These are phyloP conservation scores for Caenorhabditis wallacei DNA, from an alignment of 2,888 invertebrate genomes.

Conservation along the genomic window DNA sequence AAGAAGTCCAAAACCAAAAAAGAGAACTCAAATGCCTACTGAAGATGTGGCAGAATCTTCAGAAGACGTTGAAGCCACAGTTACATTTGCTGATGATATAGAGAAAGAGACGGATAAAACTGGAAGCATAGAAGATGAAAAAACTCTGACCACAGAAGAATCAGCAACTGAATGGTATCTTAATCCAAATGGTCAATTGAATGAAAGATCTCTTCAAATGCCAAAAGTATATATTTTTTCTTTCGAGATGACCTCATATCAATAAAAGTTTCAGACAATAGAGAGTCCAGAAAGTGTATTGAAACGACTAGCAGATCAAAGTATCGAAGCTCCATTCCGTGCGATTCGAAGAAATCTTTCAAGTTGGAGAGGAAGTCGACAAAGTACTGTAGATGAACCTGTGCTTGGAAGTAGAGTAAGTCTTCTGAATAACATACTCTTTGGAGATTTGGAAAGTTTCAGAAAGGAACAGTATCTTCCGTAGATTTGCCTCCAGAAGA, in stretches of 20 bases:
- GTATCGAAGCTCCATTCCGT: constrained; percentile 67
- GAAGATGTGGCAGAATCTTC: neutral
- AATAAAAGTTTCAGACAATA: constrained; percentile 53
- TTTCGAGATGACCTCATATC: too few species aligned
- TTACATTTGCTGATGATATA: constrained; percentile 2
- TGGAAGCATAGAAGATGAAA: constrained; percentile 13
- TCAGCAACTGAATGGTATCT: constrained; percentile 78
- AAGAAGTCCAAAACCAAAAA: constrained; percentile 57
- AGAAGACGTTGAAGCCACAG: neutral
- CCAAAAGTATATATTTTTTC: constrained; percentile 61
- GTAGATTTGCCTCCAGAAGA: constrained; percentile 66
- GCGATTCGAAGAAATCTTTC: constrained; percentile 64
- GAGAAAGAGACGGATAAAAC: constrained; percentile 14
- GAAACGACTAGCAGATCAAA: constrained; percentile 63
- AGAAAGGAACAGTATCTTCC: constrained; percentile 61
- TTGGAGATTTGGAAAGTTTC: constrained; percentile 9
- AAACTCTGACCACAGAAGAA: constrained; percentile 23
- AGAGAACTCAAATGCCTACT: constrained; percentile 24
- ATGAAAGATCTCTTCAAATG: constrained; percentile 77
- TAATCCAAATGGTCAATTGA: constrained; percentile 77
- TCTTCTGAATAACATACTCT: neutral
- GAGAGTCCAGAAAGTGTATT: constrained; percentile 67
- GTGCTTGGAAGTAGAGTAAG: constrained; percentile 25
- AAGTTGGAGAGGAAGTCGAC: constrained; percentile 54
- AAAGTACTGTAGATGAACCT: constrained; percentile 44